These are phyloP conservation scores for Asbolus verrucosus DNA, from an alignment of 1,140 invertebrate species.

Conservation along the genomic window DNA sequence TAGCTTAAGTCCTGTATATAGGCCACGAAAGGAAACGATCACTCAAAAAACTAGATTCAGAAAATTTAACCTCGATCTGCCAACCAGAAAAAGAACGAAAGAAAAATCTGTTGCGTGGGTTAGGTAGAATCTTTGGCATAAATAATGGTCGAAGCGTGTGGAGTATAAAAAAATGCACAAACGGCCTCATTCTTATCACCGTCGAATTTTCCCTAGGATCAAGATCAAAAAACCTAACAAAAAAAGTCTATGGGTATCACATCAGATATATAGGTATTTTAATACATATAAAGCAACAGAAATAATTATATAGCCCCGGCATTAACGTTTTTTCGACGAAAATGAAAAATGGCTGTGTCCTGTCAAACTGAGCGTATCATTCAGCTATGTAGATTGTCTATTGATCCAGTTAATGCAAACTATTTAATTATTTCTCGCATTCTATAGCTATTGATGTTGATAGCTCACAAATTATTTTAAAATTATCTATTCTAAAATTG, in stretches of 20 bases:
- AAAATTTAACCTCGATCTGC: too few relatives aligned
- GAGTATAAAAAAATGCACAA: slow-evolving; percentile 41
- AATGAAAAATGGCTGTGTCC: slow-evolving; percentile 3
- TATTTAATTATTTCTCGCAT: slow-evolving; percentile 56
- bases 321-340: slow-evolving; percentile 41
- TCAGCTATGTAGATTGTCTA: slow-evolving; percentile 50
- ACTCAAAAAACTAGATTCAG: slow-evolving; percentile 3
- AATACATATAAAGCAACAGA: slow-evolving; percentile 58
- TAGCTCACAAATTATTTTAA: slow-evolving; percentile 54
- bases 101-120: slow-evolving; percentile 14
- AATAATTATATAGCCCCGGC: slow-evolving; percentile 56
- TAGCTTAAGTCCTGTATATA: slow-evolving; percentile 15
- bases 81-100: too few relatives aligned
- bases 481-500: slow-evolving; percentile 52
- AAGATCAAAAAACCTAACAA: slow-evolving; percentile 44
- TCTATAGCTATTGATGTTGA: slow-evolving; percentile 55
- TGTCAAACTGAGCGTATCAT: slow-evolving; percentile 23
- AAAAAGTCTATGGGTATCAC: slow-evolving; percentile 57
- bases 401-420: slow-evolving; percentile 50
- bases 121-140: slow-evolving; percentile 44
- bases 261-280: slow-evolving; percentile 55
- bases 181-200: slow-evolving; percentile 45
- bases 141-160: slow-evolving; percentile 34
- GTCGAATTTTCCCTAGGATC: not conserved
- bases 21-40: slow-evolving; percentile 21